Base-by-base conservation (phyloP, 2,888 invertebrate species). In the Torymus tubicola region DNA sequence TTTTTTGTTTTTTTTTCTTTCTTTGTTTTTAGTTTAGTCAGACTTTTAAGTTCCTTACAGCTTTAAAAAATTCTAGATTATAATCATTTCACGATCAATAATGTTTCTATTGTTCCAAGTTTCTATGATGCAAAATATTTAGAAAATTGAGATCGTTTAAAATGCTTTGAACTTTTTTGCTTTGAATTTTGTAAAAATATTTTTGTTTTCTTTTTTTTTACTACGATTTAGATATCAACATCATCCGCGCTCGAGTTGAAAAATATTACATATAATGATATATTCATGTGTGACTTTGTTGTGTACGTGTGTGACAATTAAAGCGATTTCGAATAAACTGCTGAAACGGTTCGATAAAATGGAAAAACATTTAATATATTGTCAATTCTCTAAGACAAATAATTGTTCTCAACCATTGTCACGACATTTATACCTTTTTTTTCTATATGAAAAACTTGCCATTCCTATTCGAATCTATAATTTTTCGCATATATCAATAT, bases 231-330 rank as follows among this genome's bases (percentile, higher is more conserved):
- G 18, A 63, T 63, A 74, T 72, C 61, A 63, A 55, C 14, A 63
- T 74, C n/a, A n/a, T 57, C 55, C 63, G 76, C 72, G 71, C 72
- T 76, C 80, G 76, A 72, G 53, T 70, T 75, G 8, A 72, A 77
- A 70, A 73, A 57, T 58, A 72, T 68, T 77, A 77, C 64, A 75
- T 74, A 67, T 61, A 72, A 57, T 69, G 61, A 75, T 71, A 61
- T 67, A 71, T 72, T 57, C 2, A 16, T 57, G 50, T 73, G 61
- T 74, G 52, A 63, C 57, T 67, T 81, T 55, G 0, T 77, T 64
- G 57, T 67, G 52, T 73, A 69, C 63, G 16, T 24, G 52, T 55
- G 42, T 75, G 24, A 60, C 64, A 65, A 64, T 64, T 52, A 74
- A 74, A 70, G 74, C 64, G 50, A 67, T 76, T 68, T 57, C 2